Base-by-base conservation (phyloP, 2,888 invertebrate species). In the Phania funesta region DNA sequence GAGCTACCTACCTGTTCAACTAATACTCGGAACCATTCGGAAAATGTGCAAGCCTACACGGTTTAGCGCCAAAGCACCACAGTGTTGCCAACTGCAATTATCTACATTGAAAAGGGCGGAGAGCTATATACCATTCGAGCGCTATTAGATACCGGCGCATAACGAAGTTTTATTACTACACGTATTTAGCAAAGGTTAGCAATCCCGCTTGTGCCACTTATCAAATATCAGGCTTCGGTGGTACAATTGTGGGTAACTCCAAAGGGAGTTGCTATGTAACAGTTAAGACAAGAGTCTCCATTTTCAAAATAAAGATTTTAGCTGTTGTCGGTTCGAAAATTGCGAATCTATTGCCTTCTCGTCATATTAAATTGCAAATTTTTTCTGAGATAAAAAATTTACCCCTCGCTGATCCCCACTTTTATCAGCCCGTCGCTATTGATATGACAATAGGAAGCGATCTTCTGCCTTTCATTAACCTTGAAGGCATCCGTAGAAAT, bases 361-460 rank as follows among this genome's bases (percentile, higher is more conserved):
- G 35, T 9, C 35, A 1, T 9, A 35, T 35, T 11, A 35, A 35
- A 9, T 9, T 35, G 9, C 9, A 35, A 7, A 35, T 9, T 35
- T 9, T 11, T 9, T 7, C 11, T 11, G 26, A n/a, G 0, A 8
- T 60, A 16, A 9, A 52, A 11, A 11, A 24, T 7, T 46, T 74
- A 13, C 16, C n/a, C 5, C 16, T 77, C 1, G 77, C 77, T n/a
- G 77, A 70, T 41, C 70, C 77, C 0, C 13, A 65, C 13, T 77
- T 64, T 64, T 32, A 22, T 3, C 54, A 64, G 29, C 71, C 64
- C 1, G 8, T 62, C 1, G 1, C 44, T 2, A 70, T 70, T 11
- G 71, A 65, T 9, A 64, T 78, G 56, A 64, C 70, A 7, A 70
- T 77, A 8, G 70, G 54, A 1, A 71, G 78, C 4, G 71, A 78